Percentiles rank a stretch among this genome's conserved stretches.
These are phyloP conservation scores for Ophion ellenae DNA, from an alignment of 2,888 invertebrate species.

Conservation along the genomic window DNA sequence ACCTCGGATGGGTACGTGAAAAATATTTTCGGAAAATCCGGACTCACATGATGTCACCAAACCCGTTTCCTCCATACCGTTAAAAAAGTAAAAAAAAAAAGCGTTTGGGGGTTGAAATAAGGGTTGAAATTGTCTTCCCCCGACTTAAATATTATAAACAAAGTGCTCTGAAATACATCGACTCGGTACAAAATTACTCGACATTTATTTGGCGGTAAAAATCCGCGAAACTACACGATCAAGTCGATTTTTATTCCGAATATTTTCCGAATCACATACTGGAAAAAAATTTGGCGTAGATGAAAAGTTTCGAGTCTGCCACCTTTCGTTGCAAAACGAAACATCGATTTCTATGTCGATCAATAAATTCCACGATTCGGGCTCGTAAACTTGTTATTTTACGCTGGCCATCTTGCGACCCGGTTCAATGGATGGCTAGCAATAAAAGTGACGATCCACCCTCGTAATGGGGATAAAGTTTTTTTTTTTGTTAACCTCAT, in stretches of 20 bases:
- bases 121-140: too few relatives aligned
- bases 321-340: slow-evolving; percentile 31
- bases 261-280: not conserved
- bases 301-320: slow-evolving; percentile 26
- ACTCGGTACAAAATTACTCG: too few relatives aligned
- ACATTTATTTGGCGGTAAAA: not conserved
- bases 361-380: slow-evolving; percentile 20
- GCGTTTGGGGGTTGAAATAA: too few relatives aligned
- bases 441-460: slow-evolving; percentile 26
- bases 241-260: not conserved
- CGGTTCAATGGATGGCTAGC: slow-evolving; percentile 35
- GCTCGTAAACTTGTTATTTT: slow-evolving; percentile 42
- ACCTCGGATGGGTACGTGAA: too few relatives aligned
- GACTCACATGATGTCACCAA: too few relatives aligned
- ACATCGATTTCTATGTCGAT: slow-evolving; percentile 32
- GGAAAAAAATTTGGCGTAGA: slow-evolving; percentile 14
- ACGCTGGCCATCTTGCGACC: slow-evolving; percentile 20
- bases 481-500: slow-evolving; percentile 8
- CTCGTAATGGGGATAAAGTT: slow-evolving; percentile 10
- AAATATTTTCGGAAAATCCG: too few relatives aligned
- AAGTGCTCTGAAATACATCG: too few relatives aligned
- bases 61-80: too few relatives aligned
- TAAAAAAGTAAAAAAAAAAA: too few relatives aligned
- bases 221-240: not conserved
- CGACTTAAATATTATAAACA: too few relatives aligned